Evolutionary conservation across 2,113 vertebrate species (phyloP).

Genomic region (Gavialis gangeticus): DNA sequence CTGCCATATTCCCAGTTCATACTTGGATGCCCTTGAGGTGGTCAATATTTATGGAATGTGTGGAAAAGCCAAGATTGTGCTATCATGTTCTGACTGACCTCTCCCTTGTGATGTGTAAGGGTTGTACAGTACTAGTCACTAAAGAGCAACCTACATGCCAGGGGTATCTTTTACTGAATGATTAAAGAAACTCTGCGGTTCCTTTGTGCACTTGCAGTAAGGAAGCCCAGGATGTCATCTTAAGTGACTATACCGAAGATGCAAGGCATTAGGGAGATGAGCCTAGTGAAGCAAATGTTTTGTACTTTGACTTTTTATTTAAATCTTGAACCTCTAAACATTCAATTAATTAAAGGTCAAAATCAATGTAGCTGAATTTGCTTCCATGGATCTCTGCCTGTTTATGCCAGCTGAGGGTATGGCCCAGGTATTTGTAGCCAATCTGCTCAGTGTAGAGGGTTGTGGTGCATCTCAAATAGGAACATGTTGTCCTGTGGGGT

Average conservation of each 20-base stretch:
- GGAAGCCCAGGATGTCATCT: background rate
- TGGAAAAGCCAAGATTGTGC: background rate
- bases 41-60: no score
- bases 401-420: background rate
- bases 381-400: background rate
- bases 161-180: background rate
- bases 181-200: background rate
- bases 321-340: background rate
- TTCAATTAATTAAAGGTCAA: background rate
- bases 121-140: background rate
- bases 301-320: background rate
- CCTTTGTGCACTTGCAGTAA: background rate
- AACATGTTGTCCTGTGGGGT: background rate
- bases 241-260: background rate
- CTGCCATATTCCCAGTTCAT: no score
- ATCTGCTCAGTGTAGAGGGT: background rate
- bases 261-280: background rate
- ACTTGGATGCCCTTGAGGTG: no score
- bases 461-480: background rate
- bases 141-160: background rate
- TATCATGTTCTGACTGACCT: background rate
- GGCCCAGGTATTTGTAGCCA: background rate
- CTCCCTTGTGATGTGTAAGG: background rate
- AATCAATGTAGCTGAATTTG: background rate
- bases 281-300: background rate